Evolutionary conservation across 2,888 invertebrate species (phyloP), one percentile per base, ranked within the genome.

Genomic region (Drosophila pseudotakahashii): DNA sequence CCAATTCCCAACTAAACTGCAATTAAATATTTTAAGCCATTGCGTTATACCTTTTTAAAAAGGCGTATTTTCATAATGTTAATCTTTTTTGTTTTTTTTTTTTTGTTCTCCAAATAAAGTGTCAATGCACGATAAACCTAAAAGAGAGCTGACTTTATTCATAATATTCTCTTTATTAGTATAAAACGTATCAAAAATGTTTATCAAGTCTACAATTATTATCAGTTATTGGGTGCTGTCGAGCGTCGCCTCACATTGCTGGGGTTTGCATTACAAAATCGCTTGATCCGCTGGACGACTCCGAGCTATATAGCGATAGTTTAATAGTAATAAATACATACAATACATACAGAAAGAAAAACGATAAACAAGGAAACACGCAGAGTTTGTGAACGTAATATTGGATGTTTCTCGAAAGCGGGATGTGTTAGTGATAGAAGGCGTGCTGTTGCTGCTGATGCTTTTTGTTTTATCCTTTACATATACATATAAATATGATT

Each of bases 121-220:
- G 45, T 47, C 73, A 64, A 54, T 39, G 63, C 23, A 73, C 73
- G 73, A 57, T 72, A 69, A 63, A 59, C 41, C n/a, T 30, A 48
- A 50, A 53, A 4, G 11, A 13, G 7, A 42, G 42, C 10, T 2
- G 19, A 6, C 26, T 66, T 39, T 62, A 67, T 75, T 63, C 66
- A 63, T 76, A 68, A 76, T 74, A 76, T 83, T 73, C 76, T 78
- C 76, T 87, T 83, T 83, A 84, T 84, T 89, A 87, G 89, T 84
- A 85, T 84, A 85, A 85, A 89, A 81, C 81, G 74, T 85, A 85
- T 85, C 84, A 85, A 85, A 85, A 85, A 84, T 88, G 75, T 87
- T 73, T 74, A 76, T 89, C 79, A 87, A 85, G 89, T 85, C 89
- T 88, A 81, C 85, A 78, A 78, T 87, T 87, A 81, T 88, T 88